Evolutionary conservation across 2,797 vertebrate species (phyloP).

Genomic region (Hypotaenidia philippensis): DNA sequence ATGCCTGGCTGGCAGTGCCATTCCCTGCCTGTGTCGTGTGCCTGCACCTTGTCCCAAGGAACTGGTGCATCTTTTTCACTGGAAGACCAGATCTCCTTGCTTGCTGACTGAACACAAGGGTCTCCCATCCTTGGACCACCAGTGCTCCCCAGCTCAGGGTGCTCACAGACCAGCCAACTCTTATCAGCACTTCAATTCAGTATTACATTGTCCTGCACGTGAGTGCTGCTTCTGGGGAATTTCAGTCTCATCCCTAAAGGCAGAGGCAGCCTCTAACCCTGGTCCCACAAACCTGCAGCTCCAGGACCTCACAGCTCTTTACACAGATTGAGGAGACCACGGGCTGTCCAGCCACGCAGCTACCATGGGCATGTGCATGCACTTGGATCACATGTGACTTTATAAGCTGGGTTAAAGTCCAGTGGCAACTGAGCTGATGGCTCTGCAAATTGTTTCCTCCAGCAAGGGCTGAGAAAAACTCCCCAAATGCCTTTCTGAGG

Average conservation of each 20-base stretch:
- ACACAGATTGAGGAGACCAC: neutral
- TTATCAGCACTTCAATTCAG: neutral
- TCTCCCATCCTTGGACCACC: neutral
- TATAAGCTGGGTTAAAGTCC: neutral
- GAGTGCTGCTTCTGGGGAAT: neutral
- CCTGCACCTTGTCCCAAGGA: neutral
- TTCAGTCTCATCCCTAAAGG: neutral
- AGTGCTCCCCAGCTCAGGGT: neutral
- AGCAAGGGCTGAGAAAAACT: neutral
- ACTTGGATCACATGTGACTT: neutral
- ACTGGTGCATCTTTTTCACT: neutral
- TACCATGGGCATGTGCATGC: no score
- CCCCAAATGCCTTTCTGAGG: neutral
- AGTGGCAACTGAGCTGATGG: neutral
- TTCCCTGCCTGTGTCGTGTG: fast-evolving
- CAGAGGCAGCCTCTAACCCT: neutral
- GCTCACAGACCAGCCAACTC: neutral
- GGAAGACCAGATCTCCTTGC: neutral
- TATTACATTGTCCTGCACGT: neutral
- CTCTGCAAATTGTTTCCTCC: neutral
- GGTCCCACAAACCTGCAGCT: neutral
- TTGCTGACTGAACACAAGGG: neutral
- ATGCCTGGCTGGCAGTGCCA: neutral
- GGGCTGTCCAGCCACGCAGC: neutral
- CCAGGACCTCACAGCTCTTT: neutral